Evolutionary conservation across 2,797 vertebrate genomes (phyloP), one percentile per base, ranked within the genome.

Genomic region (Chiloscyllium punctatum): DNA sequence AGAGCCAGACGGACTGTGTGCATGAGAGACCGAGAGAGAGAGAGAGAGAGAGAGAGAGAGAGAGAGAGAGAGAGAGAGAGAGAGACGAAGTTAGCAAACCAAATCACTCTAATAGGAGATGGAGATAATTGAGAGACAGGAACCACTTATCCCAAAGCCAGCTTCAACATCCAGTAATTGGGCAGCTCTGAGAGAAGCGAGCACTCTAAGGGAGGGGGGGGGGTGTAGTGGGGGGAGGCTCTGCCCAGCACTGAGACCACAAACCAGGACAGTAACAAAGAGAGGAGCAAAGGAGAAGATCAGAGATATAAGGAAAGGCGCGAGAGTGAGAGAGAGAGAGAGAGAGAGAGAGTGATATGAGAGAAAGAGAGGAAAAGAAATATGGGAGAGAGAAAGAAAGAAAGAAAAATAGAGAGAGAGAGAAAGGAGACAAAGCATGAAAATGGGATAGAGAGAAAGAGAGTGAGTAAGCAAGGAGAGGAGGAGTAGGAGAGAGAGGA

Each of bases 21-120:
- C 9, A 0, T 48, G 30, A n/a, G 30, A 7, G 27, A 37, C n/a
- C n/a, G n/a, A n/a, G n/a, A n/a, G n/a, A n/a, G n/a, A n/a, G n/a
- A n/a, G n/a, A n/a, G n/a, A n/a, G n/a, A n/a, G n/a, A n/a, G 77
- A 82, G 79, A 82, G 74, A 79, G 74, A 79, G 77, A 79, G 77
- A 15, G 77, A n/a, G 74, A 77, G 30, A n/a, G 30, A 7, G 27
- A 37, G 77, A 84, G 79, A 84, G 74, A n/a, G 74, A 79, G 37
- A 84, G 37, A 84, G 18, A 23, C 42, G 1, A 13, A 84, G 79
- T 42, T 42, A 37, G n/a, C 79, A 84, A 23, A 42, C 37, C 42
- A 37, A 23, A 84, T 21, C 79, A 84, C 37, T 84, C 21, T 42
- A 84, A 42, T 21, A 42, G 79, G 1, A 6, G 79, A 16, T 42